Evolutionary conservation across 2,888 invertebrate species (phyloP).

Genomic region (Phymatocera aterrima): DNA sequence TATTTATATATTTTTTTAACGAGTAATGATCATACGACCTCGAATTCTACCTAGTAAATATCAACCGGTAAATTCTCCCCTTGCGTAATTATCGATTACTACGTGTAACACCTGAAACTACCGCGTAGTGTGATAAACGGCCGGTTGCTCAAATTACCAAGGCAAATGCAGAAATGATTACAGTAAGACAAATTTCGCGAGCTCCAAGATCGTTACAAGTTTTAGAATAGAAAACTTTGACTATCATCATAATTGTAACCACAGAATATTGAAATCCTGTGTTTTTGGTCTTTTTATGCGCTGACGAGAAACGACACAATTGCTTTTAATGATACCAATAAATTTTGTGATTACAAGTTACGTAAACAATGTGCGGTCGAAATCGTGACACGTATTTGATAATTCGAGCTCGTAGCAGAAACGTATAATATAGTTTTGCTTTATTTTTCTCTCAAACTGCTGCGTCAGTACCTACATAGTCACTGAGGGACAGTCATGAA

Average conservation of each 20-base stretch:
- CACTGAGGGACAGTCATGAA: constrained; percentile 16
- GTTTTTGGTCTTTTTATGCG: not conserved
- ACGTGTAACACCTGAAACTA: not conserved
- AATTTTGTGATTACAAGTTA: not conserved
- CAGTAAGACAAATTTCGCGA: not conserved
- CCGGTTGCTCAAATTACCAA: constrained; percentile 22
- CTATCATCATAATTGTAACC: too few species aligned
- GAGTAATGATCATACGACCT: not conserved
- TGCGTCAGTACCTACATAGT: not conserved
- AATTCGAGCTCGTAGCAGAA: not conserved
- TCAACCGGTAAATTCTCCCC: not conserved
- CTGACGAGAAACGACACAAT: not conserved
- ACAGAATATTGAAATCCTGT: not conserved
- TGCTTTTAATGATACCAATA: not conserved
- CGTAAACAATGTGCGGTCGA: not conserved
- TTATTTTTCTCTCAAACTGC: not conserved
- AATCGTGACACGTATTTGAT: constrained; percentile 10
- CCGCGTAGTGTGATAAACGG: constrained; percentile 22
- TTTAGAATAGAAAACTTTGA: too few species aligned
- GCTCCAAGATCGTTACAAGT: too few species aligned
- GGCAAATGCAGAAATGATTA: not conserved
- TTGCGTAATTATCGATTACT: not conserved
- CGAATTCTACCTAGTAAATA: not conserved
- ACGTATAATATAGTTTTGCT: not conserved
- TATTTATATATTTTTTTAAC: too few species aligned